A percentile compares a stretch with the other conserved stretches of the same genome.
phyloP scores from a whole-genome alignment of 2,113 vertebrate species.

The Hippocampus abdominalis region DNA sequence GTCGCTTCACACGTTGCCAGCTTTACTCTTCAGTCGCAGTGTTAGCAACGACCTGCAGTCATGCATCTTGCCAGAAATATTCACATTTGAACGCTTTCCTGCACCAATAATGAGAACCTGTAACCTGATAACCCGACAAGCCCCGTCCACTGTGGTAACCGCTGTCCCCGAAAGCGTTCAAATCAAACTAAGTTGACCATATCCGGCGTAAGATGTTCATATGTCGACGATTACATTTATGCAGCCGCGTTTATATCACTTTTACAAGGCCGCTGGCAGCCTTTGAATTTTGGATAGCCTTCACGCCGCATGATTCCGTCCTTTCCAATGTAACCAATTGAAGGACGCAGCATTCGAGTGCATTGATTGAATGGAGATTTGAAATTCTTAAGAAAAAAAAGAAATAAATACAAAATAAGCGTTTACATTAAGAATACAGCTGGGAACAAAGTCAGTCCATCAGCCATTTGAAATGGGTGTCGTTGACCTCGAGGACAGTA shows the following conservation, averaged over 20 bases:
- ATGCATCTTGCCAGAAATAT: not conserved
- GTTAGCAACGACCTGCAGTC: not conserved
- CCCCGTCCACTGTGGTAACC: too few species aligned
- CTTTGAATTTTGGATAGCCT: not conserved
- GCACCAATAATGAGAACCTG: too few species aligned
- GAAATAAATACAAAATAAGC: not conserved
- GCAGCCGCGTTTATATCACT: not conserved
- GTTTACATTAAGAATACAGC: not conserved
- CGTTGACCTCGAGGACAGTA: not conserved
- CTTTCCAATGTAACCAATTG: not conserved
- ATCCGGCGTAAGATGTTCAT: not conserved
- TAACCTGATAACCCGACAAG: too few species aligned
- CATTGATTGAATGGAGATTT: conserved; percentile 27
- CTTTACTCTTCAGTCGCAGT: not conserved
- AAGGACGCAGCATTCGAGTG: conserved; percentile 5
- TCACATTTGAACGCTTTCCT: not conserved
- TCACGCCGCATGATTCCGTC: not conserved
- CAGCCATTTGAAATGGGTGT: not conserved
- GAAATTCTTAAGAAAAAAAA: conserved; percentile 24
- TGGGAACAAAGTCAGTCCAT: not conserved
- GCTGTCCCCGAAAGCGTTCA: too few species aligned
- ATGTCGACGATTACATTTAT: not conserved
- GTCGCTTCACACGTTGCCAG: not conserved
- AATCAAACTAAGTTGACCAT: not conserved
- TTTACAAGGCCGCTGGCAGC: not conserved